Conservation (phyloP, 2,113 vertebrate genomes). For the Arvicanthis niloticus region DNA sequence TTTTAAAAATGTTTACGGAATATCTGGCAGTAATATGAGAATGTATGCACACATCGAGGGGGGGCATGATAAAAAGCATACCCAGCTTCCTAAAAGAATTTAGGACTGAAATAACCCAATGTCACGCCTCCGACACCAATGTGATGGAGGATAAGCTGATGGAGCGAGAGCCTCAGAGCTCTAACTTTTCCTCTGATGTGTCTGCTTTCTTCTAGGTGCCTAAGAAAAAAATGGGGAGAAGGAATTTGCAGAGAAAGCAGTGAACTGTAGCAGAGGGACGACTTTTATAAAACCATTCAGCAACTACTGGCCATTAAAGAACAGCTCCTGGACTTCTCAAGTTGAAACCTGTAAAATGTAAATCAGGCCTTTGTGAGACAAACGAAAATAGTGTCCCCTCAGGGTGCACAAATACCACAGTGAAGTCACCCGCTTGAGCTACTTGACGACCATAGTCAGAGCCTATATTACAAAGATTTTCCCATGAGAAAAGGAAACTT, state of each 20-base stretch:
- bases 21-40: constrained; percentile 42
- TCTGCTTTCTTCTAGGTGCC: not conserved
- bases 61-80: not conserved
- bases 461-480: constrained; percentile 58
- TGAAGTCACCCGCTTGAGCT: constrained; percentile 76
- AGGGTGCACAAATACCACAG: constrained; percentile 87
- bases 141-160: not conserved
- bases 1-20: constrained; percentile 56
- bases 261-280: constrained; percentile 73
- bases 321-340: constrained; percentile 73
- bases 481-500: not conserved
- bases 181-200: not conserved
- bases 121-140: not conserved
- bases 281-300: constrained; percentile 83
- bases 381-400: constrained; percentile 87
- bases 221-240: constrained; percentile 50
- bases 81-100: constrained; percentile 61
- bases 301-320: constrained; percentile 83
- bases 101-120: constrained; percentile 47
- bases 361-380: constrained; percentile 85
- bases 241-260: constrained; percentile 61
- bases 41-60: constrained; percentile 1
- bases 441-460: constrained; percentile 57
- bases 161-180: not conserved
- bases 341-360: constrained; percentile 88